Conservation (phyloP, 2,113 vertebrate species). For the Microtus montanus region DNA sequence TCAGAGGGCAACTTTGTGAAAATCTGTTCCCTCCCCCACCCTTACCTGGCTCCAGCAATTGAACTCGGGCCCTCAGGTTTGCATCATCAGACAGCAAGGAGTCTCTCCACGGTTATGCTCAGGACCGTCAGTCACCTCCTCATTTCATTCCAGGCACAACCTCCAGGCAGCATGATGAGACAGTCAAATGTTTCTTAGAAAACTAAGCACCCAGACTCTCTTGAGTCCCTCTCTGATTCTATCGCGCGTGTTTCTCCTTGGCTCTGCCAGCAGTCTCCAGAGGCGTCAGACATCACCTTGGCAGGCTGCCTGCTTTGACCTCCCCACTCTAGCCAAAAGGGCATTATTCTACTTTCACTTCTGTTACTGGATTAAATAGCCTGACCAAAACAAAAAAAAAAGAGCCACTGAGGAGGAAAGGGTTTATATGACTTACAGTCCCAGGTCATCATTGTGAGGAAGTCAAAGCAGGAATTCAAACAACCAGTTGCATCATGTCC, state of each 20-base stretch:
- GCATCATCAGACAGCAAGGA: not conserved
- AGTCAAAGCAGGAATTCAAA: not conserved
- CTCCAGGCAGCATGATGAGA: not conserved
- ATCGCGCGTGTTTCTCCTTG: not conserved
- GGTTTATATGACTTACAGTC: not conserved
- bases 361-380: not conserved
- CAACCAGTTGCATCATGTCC: not conserved
- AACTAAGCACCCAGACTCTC: no score
- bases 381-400: not conserved
- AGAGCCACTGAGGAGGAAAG: no score
- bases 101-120: not conserved
- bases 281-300: no score
- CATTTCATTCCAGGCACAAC: not conserved
- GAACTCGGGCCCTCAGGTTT: not conserved
- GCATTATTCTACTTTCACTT: not conserved
- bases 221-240: accelerated
- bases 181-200: not conserved
- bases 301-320: not conserved
- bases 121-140: not conserved
- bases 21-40: no score
- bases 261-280: not conserved
- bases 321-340: accelerated
- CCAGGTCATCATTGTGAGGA: not conserved
- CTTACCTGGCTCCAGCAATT: not conserved
- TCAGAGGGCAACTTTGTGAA: not conserved